These are phyloP conservation scores for Hecatera dysodea DNA, from an alignment of 2,888 invertebrate species.

Conservation along the genomic window DNA sequence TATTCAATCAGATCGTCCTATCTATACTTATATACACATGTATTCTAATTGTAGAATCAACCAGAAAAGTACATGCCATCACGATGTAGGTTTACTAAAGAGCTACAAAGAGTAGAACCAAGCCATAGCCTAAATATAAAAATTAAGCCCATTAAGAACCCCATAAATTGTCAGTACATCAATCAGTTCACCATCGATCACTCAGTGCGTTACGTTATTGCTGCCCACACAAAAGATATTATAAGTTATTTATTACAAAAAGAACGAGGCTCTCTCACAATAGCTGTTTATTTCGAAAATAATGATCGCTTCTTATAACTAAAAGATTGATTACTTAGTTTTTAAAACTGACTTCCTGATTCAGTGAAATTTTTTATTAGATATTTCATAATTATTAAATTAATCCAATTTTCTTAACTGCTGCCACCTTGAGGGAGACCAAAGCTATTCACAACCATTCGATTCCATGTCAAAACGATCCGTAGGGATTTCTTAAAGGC, in stretches of 20 bases:
- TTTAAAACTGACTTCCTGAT: conserved; percentile 9
- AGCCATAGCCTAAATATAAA: background rate
- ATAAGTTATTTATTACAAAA: conserved; percentile 49
- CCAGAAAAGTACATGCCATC: background rate
- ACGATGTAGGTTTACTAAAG: background rate
- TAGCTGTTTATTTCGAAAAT: conserved; percentile 51
- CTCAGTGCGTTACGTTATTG: conserved; percentile 20
- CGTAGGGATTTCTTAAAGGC: too few relatives aligned
- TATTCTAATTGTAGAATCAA: background rate
- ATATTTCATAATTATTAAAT: background rate
- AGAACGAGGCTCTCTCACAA: conserved; percentile 38
- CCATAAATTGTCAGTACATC: conserved; percentile 31
- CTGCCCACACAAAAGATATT: conserved; percentile 46
- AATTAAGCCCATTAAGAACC: background rate
- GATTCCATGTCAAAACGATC: too few relatives aligned
- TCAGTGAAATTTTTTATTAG: background rate
- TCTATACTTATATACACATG: too few relatives aligned
- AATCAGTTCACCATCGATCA: conserved; percentile 53
- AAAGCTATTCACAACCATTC: too few relatives aligned
- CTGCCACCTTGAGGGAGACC: too few relatives aligned
- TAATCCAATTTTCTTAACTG: background rate
- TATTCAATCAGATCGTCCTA: too few relatives aligned
- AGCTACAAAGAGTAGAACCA: background rate
- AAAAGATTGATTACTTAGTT: conserved; percentile 54
- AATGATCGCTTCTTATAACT: conserved; percentile 59